Conservation (phyloP, 2,888 invertebrate genomes). For the Eilema sororculum region DNA sequence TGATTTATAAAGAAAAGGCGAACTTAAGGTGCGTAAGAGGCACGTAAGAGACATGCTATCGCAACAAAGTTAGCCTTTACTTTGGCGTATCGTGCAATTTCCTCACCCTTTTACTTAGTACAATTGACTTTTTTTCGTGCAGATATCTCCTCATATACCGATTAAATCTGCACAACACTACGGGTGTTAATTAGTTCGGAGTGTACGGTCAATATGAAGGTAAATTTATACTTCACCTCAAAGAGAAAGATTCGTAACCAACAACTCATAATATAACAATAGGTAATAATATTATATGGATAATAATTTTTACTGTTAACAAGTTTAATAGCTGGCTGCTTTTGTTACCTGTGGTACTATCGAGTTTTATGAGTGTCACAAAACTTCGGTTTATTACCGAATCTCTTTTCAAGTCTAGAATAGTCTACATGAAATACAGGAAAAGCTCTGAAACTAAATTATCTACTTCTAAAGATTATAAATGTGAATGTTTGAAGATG, state of each 20-base stretch:
- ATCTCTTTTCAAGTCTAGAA: conserved; percentile 32
- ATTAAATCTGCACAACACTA: too few relatives aligned
- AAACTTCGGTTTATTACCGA: conserved; percentile 38
- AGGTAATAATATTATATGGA: neutral
- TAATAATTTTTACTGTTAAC: neutral
- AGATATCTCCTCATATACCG: too few relatives aligned
- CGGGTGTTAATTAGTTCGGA: too few relatives aligned
- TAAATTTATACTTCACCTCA: neutral
- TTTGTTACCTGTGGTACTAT: conserved; percentile 33
- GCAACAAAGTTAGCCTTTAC: too few relatives aligned
- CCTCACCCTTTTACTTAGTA: too few relatives aligned
- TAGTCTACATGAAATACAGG: neutral
- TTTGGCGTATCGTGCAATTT: too few relatives aligned
- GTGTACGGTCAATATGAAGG: too few relatives aligned
- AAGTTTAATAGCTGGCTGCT: conserved; percentile 19
- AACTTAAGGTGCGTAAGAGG: too few relatives aligned
- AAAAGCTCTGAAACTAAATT: conserved; percentile 8
- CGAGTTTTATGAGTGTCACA: conserved; percentile 25
- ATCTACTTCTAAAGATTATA: neutral
- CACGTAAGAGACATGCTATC: too few relatives aligned
- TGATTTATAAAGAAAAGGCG: too few relatives aligned
- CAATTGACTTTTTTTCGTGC: too few relatives aligned
- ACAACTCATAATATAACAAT: neutral
- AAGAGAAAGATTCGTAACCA: neutral
- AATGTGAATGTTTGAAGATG: too few relatives aligned